Evolutionary conservation across 2,888 invertebrate genomes (phyloP), one percentile per base, ranked within the genome.

Genomic region (Pachydiplax longipennis): DNA sequence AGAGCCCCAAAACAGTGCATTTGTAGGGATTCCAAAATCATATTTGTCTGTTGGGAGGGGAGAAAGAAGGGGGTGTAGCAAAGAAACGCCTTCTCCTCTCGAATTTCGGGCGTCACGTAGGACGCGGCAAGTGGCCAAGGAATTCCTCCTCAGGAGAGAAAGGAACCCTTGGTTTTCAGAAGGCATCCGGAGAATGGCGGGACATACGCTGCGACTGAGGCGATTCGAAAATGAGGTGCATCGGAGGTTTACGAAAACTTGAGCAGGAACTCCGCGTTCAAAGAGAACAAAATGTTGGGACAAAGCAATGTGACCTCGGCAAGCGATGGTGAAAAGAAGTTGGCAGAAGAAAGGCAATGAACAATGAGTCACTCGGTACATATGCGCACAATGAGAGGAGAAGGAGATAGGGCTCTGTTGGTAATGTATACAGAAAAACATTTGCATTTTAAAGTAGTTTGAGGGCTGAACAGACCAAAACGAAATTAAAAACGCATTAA

Each of bases 141-240:
- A 61, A 87, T 87, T 87, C 87, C 87, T 87, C n/a, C 58, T n/a
- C 22, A 3, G 12, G 37, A 37, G 37, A 61, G 37, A n/a, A n/a
- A 22, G 61, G 53, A 22, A 31, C 31, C 13, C 73, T 31, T 65
- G 65, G 65, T 65, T 73, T 31, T 73, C 31, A 25, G 87, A 61
- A 37, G 53, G 35, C 12, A 87, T 35, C 6, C 18, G 35, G 87
- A 58, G 87, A 61, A 53, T 53, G 44, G 44, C 44, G 82, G 10
- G 48, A 25, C n/a, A 48, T 44, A n/a, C 53, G 83, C 35, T 25
- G 53, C 83, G 83, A 53, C 83, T 83, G 83, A 83, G 35, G 53
- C 25, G 87, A 37, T 61, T 87, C 37, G 87, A 87, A 87, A 87
- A 87, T 87, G 83, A 83, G 83, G 83, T 83, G 87, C 87, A 87